Base-by-base conservation (phyloP, 2,888 invertebrate species). In the Tromatobia lineatoria region DNA sequence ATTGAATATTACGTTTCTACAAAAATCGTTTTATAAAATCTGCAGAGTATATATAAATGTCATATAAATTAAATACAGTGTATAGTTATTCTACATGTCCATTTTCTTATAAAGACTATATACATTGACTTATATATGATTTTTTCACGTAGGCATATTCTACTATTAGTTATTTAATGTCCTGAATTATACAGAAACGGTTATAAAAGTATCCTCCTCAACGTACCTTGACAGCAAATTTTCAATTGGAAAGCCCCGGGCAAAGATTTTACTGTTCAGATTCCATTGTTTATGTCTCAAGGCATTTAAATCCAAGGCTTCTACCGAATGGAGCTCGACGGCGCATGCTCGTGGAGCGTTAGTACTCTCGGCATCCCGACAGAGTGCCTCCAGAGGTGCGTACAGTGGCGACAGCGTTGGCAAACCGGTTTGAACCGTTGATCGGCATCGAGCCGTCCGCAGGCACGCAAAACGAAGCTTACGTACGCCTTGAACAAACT, bases 351-450 rank as follows among this genome's bases (percentile, higher is more conserved):
- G n/a, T 18, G 50, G 6, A 50, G 57, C 11, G 18, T 34, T 10
- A 20, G 45, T 54, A 67, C 52, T n/a, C 34, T 23, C 8, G 67
- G 59, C 67, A 69, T 77, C 52, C 50, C 54, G 34, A 11, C 52
- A 47, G 69, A 54, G 67, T 45, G 69, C 77, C 42, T 25, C 18
- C n/a, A 61, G 50, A 66, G 54, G 70, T 59, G 38, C 67, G 80
- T 47, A 70, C 80, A 64, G 70, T 67, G 77, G 80, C 78, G 85
- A 80, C 81, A 73, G 59, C 61, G 42, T 59, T 61, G 70, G 20
- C 50, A 84, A 87, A 88, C 88, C 87, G 87, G 88, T 88, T 88
- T 87, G 69, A 87, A 88, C 88, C 87, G 88, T 88, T 88, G 85
- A 86, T 85, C 87, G 84, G 71, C 73, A 45, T 61, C 52, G 67